Evolutionary conservation across 2,888 invertebrate genomes (phyloP), one percentile per base, ranked within the genome.

Genomic region (Cotesia congregata): DNA sequence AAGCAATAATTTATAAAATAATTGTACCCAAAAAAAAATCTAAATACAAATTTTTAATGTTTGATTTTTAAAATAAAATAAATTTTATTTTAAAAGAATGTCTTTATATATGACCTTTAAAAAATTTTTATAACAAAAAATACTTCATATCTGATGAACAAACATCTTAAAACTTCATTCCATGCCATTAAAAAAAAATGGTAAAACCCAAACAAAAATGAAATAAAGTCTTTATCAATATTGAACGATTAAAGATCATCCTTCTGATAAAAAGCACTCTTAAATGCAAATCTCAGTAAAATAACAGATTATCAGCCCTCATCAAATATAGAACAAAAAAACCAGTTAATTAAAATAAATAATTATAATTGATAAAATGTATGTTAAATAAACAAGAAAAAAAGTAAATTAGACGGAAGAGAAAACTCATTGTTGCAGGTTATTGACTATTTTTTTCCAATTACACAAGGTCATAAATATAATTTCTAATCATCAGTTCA

Each of bases 401-500:
- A 62, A 62, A 62, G 15, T 62, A 12, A 50, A 50, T 62, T 62
- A 62, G 15, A 62, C 20, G 62, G 62, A 62, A 62, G 62, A 62
- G 62, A 62, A 62, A 62, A 62, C 6, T 62, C 17, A 17, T 62
- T 62, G 20, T 20, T n/a, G 6, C 7, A 17, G n/a, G 17, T n/a
- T n/a, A n/a, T n/a, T 30, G 30, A 30, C 30, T 30, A 3, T 30
- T 6, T 30, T 65, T 65, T 20, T 65, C 12, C 65, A 65, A 65
- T 9, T 65, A 65, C 65, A 61, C n/a, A 64, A 65, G 50, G 41
- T 12, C 72, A 41, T 50, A 20, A 62, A 17, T 38, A 72, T 72
- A 72, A 72, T 67, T 67, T 73, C 39, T 59, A 20, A 65, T 17
- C 50, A 9, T 65, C 12, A 62, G 9, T 65, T n/a, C 39, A 73